A percentile compares a stretch with the other conserved stretches of the same genome.
Evolutionary conservation across 2,113 vertebrate genomes (phyloP).

Genomic region (Corydoras sp.): DNA sequence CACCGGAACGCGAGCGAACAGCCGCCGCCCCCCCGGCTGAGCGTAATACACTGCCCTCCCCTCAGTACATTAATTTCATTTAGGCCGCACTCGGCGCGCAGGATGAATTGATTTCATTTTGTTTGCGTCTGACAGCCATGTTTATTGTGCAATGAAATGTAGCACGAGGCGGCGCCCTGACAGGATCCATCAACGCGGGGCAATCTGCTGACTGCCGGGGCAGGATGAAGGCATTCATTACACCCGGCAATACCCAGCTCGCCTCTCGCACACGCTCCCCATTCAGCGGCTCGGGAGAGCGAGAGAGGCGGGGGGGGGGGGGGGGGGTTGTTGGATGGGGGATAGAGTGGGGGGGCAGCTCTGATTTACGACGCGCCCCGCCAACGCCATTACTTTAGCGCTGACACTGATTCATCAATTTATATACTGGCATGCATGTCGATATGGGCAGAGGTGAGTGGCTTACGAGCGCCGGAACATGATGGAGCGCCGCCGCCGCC

Average conservation of each 20-base stretch:
- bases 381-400: conserved; percentile 80
- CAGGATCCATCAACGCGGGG: conserved; percentile 96
- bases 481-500: too few species aligned
- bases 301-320: too few species aligned
- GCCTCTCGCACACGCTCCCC: conserved; percentile 54
- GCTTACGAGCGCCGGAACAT: conserved; percentile 51
- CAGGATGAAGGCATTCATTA: conserved; percentile 99
- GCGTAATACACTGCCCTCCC: conserved; percentile 75
- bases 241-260: conserved; percentile 76
- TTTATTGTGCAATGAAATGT: conserved; percentile 99
- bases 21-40: background rate
- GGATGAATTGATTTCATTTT: conserved; percentile 99
- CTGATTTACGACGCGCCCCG: conserved; percentile 85
- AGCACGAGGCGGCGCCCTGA: conserved; percentile 85
- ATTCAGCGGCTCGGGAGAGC: conserved; percentile 67
- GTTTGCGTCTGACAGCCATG: conserved; percentile 97
- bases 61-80: conserved; percentile 99
- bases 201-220: conserved; percentile 95
- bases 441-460: conserved; percentile 68
- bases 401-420: conserved; percentile 93
- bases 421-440: conserved; percentile 72
- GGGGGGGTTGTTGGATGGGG: background rate
- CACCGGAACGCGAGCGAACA: too few species aligned
- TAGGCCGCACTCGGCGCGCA: conserved; percentile 96
- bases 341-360: conserved; percentile 53